phyloP scores from a whole-genome alignment of 2,113 vertebrate genomes.

The Gasterosteus nipponicus region DNA sequence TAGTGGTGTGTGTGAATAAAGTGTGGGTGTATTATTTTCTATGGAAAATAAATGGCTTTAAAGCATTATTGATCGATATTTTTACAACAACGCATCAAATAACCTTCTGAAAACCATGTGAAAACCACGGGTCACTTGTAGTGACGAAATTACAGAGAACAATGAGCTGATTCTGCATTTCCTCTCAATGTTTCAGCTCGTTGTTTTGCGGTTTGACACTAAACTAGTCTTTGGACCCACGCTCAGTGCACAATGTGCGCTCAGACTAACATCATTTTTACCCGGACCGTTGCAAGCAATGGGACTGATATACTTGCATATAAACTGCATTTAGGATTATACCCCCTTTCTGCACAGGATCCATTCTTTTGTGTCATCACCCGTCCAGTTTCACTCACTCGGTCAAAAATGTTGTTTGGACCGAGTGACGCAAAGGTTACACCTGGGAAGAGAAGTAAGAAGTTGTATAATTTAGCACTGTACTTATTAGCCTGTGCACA shows the following conservation, averaged over 20 bases:
- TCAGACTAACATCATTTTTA: neutral
- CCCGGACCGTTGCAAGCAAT: neutral
- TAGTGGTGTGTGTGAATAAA: neutral
- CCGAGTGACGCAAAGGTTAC: neutral
- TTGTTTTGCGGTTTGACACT: neutral
- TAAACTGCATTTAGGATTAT: neutral
- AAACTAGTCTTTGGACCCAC: neutral
- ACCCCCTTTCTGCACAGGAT: neutral
- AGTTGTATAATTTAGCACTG: neutral
- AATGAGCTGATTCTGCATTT: too few species aligned
- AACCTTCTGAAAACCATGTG: neutral
- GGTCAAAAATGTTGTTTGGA: neutral
- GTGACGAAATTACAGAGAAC: neutral
- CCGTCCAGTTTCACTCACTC: neutral
- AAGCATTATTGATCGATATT: neutral
- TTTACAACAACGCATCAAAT: neutral
- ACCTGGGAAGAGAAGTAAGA: neutral
- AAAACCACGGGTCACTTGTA: neutral
- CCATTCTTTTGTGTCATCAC: constrained; percentile 20
- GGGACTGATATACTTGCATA: neutral
- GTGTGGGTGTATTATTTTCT: neutral
- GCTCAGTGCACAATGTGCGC: too few species aligned
- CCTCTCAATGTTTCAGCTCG: too few species aligned
- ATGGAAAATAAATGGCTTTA: neutral
- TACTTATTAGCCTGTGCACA: neutral